Evolutionary conservation across 2,797 vertebrate genomes (phyloP).

Genomic region (Aselliscus stoliczkanus): DNA sequence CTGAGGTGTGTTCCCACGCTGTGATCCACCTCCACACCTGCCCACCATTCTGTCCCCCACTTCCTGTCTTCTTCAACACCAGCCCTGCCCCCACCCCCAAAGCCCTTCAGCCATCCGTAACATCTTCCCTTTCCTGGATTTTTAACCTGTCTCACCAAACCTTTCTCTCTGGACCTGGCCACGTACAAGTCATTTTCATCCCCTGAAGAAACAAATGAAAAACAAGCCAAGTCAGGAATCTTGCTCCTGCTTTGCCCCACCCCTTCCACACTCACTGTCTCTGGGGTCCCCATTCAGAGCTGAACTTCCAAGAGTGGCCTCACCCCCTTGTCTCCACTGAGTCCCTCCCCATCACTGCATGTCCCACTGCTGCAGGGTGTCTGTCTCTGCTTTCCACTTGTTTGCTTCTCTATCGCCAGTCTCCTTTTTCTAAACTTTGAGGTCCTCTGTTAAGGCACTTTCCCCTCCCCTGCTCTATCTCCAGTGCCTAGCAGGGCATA

Average conservation of each 20-base stretch:
- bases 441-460: background rate
- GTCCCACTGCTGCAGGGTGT: accelerated
- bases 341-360: accelerated
- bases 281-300: background rate
- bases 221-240: no score
- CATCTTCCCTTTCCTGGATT: background rate
- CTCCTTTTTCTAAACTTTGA: background rate
- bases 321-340: accelerated
- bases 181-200: background rate
- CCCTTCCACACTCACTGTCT: background rate
- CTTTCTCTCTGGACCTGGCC: background rate
- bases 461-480: accelerated
- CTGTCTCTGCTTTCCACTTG: background rate
- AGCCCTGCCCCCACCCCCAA: accelerated
- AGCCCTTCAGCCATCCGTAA: no score
- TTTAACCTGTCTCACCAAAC: no score
- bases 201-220: background rate
- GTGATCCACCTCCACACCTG: accelerated
- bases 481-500: no score
- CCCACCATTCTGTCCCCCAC: background rate
- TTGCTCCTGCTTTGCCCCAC: background rate
- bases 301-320: background rate
- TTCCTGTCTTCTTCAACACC: accelerated
- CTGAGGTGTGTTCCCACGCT: accelerated
- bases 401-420: no score